Evolutionary conservation across 2,797 vertebrate genomes (phyloP), one percentile per base, ranked within the genome.

Genomic region (Cryptoblepharus egeriae): DNA sequence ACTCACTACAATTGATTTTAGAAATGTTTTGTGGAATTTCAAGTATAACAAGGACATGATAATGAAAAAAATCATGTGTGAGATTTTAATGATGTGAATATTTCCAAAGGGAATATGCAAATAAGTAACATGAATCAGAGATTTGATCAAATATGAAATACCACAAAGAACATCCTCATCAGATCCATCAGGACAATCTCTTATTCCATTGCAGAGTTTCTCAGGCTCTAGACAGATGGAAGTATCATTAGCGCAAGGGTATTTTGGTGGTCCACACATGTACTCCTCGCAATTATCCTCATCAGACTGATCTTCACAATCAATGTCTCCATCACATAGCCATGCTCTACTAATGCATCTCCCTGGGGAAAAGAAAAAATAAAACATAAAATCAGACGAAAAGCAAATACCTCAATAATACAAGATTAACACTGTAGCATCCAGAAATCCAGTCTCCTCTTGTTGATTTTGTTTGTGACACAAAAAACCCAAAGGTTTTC

Each of bases 281-380:
- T 97, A 97, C 24, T 95, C 96, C 93, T 97, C 97, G 83, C 99
- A 99, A 52, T 97, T 96, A 86, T 98, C 97, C 92, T 99, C 99
- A 86, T 99, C 99, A 3, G 99, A 99, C 74, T 96, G 97, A 95
- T 99, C 98, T 91, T 99, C 99, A 89, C 99, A 99, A 94, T 99
- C 99, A 16, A 98, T 97, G 94, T 99, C 99, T 70, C 99, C 98
- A 87, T 99, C 99, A 91, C 99, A 99, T 15, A 99, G 97, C 99
- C 99, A 99, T 79, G 97, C 98, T 95, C 98, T 99, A 93, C 98
- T 99, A 96, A 99, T 98, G 91, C 99, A 99, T 95, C 98, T 98
- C 93, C 99, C 99, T 92, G 81, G 91, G 88, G 85, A 92, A 91
- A 95, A 94, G 75, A 95, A 85, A 95, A 93, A 94, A 75, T 75